phyloP scores from a whole-genome alignment of 1,140 invertebrate species.

The Drosophila pectinifera region DNA sequence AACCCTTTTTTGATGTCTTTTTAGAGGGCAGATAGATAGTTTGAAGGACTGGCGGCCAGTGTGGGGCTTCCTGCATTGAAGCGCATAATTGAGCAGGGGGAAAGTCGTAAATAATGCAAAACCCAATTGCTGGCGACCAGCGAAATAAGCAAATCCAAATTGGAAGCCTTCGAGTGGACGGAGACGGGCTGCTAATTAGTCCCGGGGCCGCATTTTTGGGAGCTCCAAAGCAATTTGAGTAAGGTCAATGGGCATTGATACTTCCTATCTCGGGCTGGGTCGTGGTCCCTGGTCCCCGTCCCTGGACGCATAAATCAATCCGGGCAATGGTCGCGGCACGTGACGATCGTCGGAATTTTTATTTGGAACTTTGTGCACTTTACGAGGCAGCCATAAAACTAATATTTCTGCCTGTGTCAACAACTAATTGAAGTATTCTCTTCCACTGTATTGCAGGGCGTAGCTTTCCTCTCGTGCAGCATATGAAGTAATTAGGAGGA shows the following conservation, averaged over 20 bases:
- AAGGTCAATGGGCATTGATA: conserved; percentile 48
- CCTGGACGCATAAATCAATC: conserved; percentile 53
- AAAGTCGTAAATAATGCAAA: conserved; percentile 74
- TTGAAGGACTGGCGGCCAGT: conserved; percentile 70
- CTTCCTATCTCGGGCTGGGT: conserved; percentile 34
- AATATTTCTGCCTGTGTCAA: conserved; percentile 62
- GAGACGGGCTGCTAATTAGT: conserved; percentile 51
- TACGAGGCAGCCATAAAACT: conserved; percentile 60
- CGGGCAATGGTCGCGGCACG: conserved; percentile 39
- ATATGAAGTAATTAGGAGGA: conserved; percentile 69
- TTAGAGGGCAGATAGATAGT: conserved; percentile 6
- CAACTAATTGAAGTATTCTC: conserved; percentile 75
- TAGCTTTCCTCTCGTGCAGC: conserved; percentile 40
- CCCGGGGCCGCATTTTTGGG: conserved; percentile 37
- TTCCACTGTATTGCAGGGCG: conserved; percentile 34
- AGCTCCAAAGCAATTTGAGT: conserved; percentile 46
- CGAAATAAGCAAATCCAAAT: conserved; percentile 49
- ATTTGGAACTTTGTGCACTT: conserved; percentile 64
- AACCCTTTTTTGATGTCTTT: conserved; percentile 14
- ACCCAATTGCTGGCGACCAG: conserved; percentile 36
- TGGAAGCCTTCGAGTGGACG: conserved; percentile 39
- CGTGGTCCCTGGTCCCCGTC: neutral
- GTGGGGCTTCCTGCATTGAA: conserved; percentile 56
- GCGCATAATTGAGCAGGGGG: conserved; percentile 69
- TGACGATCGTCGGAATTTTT: conserved; percentile 64